phyloP scores from a whole-genome alignment of 2,113 vertebrate genomes.

The Phodopus roborovskii region DNA sequence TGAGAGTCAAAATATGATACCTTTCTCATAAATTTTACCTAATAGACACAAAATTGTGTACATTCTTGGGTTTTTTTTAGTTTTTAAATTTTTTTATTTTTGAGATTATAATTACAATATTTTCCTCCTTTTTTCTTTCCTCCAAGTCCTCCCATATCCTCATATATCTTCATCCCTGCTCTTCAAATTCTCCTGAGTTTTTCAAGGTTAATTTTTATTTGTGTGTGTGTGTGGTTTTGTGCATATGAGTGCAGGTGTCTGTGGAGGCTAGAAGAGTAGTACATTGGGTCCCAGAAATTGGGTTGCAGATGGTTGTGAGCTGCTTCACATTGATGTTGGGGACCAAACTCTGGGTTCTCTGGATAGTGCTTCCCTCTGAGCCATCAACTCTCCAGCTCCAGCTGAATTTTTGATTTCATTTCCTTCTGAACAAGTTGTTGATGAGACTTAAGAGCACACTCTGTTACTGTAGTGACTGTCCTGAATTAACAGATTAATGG shows the following conservation, averaged over 20 bases:
- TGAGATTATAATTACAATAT: background rate
- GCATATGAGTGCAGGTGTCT: too few relatives aligned
- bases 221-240: background rate
- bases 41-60: constrained; percentile 21
- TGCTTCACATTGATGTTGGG: background rate
- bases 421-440: constrained; percentile 59
- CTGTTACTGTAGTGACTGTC: background rate
- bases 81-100: background rate
- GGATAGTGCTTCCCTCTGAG: background rate
- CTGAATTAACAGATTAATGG: constrained; percentile 30
- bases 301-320: background rate
- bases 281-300: background rate
- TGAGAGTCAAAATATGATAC: constrained; percentile 16
- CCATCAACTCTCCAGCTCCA: too few relatives aligned
- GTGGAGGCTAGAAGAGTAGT: background rate
- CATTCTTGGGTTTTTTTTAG: background rate
- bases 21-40: constrained; percentile 24
- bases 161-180: background rate
- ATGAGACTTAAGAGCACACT: background rate
- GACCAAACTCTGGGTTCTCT: background rate
- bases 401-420: constrained; percentile 32
- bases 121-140: background rate
- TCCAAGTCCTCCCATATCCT: background rate
- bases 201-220: background rate
- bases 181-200: background rate